These are phyloP conservation scores for Drosophila insularis DNA, from an alignment of 1,140 invertebrate genomes.

Conservation along the genomic window DNA sequence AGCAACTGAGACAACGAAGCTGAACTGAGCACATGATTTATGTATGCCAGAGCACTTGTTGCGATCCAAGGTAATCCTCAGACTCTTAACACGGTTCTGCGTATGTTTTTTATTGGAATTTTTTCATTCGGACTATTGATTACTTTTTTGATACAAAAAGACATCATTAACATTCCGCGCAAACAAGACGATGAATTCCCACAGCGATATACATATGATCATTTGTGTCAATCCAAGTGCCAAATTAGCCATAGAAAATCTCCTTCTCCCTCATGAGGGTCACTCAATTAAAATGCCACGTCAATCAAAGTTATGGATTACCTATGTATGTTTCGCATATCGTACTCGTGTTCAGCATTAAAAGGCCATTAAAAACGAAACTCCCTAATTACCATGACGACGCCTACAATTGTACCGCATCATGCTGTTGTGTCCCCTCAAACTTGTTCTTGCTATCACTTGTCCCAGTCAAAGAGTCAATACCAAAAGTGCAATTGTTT, in stretches of 20 bases:
- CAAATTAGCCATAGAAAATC: slow-evolving; percentile 38
- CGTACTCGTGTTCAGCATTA: slow-evolving; percentile 38
- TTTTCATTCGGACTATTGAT: slow-evolving; percentile 55
- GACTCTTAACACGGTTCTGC: slow-evolving; percentile 42
- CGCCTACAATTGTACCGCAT: slow-evolving; percentile 26
- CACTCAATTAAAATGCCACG: slow-evolving; percentile 72
- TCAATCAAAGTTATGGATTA: slow-evolving; percentile 72
- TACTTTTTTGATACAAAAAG: slow-evolving; percentile 61
- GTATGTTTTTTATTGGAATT: slow-evolving; percentile 40
- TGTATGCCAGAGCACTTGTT: slow-evolving; percentile 58
- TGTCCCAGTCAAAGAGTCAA: slow-evolving; percentile 50
- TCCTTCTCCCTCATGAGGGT: slow-evolving; percentile 42
- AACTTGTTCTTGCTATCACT: slow-evolving; percentile 40
- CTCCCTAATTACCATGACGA: slow-evolving; percentile 62
- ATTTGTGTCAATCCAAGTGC: slow-evolving; percentile 50
- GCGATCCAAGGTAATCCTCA: slow-evolving; percentile 54
- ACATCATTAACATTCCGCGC: slow-evolving; percentile 65
- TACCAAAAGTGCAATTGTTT: slow-evolving; percentile 33
- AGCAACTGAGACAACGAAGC: slow-evolving; percentile 15
- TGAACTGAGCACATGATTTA: slow-evolving; percentile 60
- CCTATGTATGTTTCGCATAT: slow-evolving; percentile 24
- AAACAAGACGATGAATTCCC: slow-evolving; percentile 48
- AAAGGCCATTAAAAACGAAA: slow-evolving; percentile 28
- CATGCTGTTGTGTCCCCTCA: slow-evolving; percentile 19
- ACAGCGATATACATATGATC: slow-evolving; percentile 44